Percentiles rank a stretch among this genome's conserved stretches.
Evolutionary conservation across 2,113 vertebrate genomes (phyloP).

Genomic region (Petaurus breviceps): DNA sequence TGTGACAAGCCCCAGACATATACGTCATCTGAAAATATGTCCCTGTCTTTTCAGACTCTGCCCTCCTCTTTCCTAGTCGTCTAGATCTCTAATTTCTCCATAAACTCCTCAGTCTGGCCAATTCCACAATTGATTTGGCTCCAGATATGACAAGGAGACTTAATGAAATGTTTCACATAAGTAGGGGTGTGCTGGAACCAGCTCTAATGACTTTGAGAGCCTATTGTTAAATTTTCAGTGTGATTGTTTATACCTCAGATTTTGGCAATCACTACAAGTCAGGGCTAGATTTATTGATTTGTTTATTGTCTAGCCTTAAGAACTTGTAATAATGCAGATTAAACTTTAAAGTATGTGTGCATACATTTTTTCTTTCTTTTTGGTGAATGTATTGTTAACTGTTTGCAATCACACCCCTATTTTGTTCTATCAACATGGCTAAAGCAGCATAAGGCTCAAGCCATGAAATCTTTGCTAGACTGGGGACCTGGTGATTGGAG

Average conservation of each 20-base stretch:
- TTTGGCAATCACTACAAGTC: not conserved
- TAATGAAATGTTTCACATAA: not conserved
- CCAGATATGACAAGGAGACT: not conserved
- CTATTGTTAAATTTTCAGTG: not conserved
- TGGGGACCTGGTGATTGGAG: not conserved
- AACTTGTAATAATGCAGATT: not conserved
- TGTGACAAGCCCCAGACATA: not conserved
- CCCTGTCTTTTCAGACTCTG: not conserved
- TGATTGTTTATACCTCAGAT: not conserved
- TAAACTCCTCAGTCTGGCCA: not conserved
- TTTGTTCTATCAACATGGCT: not conserved
- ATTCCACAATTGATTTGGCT: not conserved
- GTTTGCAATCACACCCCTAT: not conserved
- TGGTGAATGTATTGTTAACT: not conserved
- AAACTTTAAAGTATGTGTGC: not conserved
- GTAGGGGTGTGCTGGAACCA: not conserved
- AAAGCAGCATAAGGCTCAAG: not conserved
- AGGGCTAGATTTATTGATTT: not conserved
- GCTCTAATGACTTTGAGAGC: not conserved
- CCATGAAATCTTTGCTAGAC: not conserved
- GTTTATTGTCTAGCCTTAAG: not conserved
- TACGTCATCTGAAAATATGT: not conserved
- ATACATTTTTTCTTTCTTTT: not conserved
- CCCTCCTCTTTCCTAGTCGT: not conserved
- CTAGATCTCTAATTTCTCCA: not conserved